Evolutionary conservation across 2,797 vertebrate species (phyloP), one percentile per base, ranked within the genome.

Genomic region (Tapera naevia): DNA sequence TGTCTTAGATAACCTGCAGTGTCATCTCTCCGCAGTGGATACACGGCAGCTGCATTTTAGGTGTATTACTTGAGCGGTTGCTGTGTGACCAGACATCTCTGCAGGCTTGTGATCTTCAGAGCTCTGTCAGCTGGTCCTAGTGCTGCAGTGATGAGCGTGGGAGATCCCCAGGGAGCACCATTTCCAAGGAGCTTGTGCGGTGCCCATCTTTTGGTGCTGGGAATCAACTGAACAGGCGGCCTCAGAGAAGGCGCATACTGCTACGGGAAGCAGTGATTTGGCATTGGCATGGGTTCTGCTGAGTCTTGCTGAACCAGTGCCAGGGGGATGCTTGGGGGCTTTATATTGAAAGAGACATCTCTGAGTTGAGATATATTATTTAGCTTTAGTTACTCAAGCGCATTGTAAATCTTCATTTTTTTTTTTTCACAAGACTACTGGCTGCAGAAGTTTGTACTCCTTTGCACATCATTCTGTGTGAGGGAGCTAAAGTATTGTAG

Each of bases 161-260:
- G 58, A 74, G 53, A 45, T 88, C 33, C 43, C 28, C 6, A 5
- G 19, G 54, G 64, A 56, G 48, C 37, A n/a, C 70, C 37, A 19
- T 5, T 65, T 84, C 80, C 53, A 6, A 39, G 76, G 61, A 78
- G 57, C 70, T 93, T 30, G 0, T 11, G 6, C 6, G 32, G 57
- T 57, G 16, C 60, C 73, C 0, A 1, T 4, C 54, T 73, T 46
- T 7, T 79, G 76, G 69, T 1, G 0, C 60, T 17, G 80, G 45
- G 43, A 7, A 71, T 83, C 53, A 19, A 32, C 5, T 1, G 65
- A 48, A 71, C 2, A 2, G 58, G 76, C 2, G 1, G 62, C 70
- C 62, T 33, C 0, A 0, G 30, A 78, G 64, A 41, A 73, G 1
- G 1, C 23, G 1, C 6, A 0, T 19, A 27, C 3, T 5, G 35